These are phyloP conservation scores for Pycnomerus fuliginosus DNA, from an alignment of 2,888 invertebrate genomes.

Conservation along the genomic window DNA sequence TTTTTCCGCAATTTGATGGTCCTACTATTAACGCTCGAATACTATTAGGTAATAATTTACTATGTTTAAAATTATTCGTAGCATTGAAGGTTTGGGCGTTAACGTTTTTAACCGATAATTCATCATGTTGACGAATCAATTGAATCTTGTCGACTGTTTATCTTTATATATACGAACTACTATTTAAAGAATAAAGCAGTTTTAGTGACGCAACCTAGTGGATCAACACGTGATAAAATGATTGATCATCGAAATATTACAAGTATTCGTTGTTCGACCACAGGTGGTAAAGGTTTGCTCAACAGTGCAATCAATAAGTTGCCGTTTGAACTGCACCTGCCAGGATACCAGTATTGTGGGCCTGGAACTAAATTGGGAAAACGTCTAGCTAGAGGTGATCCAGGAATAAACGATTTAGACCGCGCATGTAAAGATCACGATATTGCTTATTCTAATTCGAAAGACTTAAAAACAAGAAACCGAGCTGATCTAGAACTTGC, in stretches of 20 bases:
- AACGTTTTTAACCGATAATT: slow-evolving; percentile 7
- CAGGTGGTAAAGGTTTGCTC: slow-evolving; percentile 21
- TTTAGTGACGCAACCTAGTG: background rate
- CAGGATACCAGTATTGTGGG: slow-evolving; percentile 33
- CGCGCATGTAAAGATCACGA: slow-evolving; percentile 41
- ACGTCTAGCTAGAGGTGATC: slow-evolving; percentile 40
- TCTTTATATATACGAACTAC: slow-evolving; percentile 3
- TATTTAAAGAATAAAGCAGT: slow-evolving; percentile 11
- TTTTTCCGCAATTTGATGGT: slow-evolving; percentile 46
- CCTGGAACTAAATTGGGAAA: slow-evolving; percentile 34
- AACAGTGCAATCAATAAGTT: slow-evolving; percentile 26
- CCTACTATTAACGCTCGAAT: slow-evolving; percentile 39
- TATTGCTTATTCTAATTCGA: slow-evolving; percentile 35
- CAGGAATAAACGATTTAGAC: slow-evolving; percentile 41
- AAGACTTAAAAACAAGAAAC: slow-evolving; percentile 32
- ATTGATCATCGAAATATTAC: background rate
- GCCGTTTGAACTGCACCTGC: slow-evolving; percentile 27
- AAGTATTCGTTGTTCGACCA: slow-evolving; percentile 2
- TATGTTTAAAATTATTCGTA: slow-evolving; percentile 27
- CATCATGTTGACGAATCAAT: slow-evolving; percentile 13
- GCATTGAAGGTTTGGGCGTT: slow-evolving; percentile 3
- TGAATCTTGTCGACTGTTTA: slow-evolving; percentile 10
- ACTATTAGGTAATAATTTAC: slow-evolving; percentile 35
- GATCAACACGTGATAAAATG: slow-evolving; percentile 12
- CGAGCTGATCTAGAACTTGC: slow-evolving; percentile 42